phyloP scores from a whole-genome alignment of 2,113 vertebrate genomes.

The Scophthalmus maximus region DNA sequence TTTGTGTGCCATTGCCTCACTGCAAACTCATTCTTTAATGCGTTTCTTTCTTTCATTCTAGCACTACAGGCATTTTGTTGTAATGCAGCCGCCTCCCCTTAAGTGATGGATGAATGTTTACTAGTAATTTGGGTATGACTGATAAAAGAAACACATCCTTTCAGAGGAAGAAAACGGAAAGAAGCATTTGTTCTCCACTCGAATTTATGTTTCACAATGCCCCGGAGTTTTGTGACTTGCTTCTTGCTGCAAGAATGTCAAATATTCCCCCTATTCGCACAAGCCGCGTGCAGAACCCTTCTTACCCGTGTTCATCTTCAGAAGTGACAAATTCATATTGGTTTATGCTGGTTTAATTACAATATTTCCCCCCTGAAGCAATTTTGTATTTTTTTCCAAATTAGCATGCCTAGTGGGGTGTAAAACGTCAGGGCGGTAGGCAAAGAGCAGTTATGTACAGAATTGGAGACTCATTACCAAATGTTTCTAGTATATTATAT shows the following conservation, averaged over 20 bases:
- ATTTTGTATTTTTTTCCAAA: slow-evolving; percentile 39
- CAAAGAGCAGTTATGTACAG: slow-evolving; percentile 21
- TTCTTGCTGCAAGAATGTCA: slow-evolving; percentile 23
- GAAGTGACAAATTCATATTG: slow-evolving; percentile 44
- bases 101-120: slow-evolving; percentile 44
- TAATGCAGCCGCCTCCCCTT: slow-evolving; percentile 24
- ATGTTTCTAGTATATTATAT: neutral
- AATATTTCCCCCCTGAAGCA: slow-evolving; percentile 28
- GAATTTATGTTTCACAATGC: slow-evolving; percentile 8
- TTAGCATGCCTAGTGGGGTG: slow-evolving; percentile 42
- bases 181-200: neutral
- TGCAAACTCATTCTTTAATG: slow-evolving; percentile 43
- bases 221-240: slow-evolving; percentile 3
- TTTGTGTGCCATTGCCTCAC: slow-evolving; percentile 22
- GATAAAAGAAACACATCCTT: slow-evolving; percentile 21
- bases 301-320: slow-evolving; percentile 19
- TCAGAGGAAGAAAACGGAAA: slow-evolving; percentile 6
- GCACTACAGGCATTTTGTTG: slow-evolving; percentile 45
- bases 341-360: slow-evolving; percentile 54
- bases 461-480: slow-evolving; percentile 21
- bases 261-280: slow-evolving; percentile 21
- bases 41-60: slow-evolving; percentile 26
- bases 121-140: slow-evolving; percentile 30
- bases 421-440: slow-evolving; percentile 11
- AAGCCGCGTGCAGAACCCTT: neutral